Conservation (phyloP, 2,113 vertebrate genomes). For the Callospermophilus lateralis region DNA sequence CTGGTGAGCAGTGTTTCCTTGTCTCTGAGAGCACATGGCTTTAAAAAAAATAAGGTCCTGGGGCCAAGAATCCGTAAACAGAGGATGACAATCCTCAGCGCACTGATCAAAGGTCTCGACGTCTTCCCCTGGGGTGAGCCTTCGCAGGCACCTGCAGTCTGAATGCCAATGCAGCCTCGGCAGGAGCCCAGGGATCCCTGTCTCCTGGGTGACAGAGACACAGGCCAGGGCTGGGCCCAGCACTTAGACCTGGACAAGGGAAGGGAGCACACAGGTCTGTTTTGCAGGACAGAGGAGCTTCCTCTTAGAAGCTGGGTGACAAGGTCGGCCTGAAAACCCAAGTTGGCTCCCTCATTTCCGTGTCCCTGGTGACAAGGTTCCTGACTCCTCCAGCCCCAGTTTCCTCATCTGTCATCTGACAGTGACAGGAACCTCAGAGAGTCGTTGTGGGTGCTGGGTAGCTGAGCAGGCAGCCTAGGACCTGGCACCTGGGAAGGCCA, state of each 20-base stretch:
- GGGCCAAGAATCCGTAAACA: background rate
- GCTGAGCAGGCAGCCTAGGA: background rate
- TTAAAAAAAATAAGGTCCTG: background rate
- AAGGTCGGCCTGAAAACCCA: background rate
- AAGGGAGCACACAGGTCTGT: background rate
- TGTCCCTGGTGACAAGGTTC: background rate
- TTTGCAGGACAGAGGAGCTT: background rate
- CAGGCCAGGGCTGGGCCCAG: background rate
- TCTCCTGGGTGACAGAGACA: background rate
- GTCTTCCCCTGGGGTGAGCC: background rate
- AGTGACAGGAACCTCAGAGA: background rate
- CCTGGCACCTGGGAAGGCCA: background rate
- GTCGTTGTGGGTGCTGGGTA: background rate
- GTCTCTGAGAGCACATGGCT: background rate
- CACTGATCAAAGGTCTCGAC: constrained; percentile 22
- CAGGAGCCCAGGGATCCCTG: background rate
- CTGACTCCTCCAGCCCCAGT: background rate
- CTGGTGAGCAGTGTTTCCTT: background rate
- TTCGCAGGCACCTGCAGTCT: background rate
- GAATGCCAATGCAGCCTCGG: background rate
- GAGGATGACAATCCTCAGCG: background rate
- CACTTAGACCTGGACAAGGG: background rate
- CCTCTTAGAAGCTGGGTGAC: background rate
- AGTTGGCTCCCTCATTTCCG: background rate
- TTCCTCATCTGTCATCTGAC: background rate